Evolutionary conservation across 2,888 invertebrate species (phyloP).

Genomic region (Neoscelio sp.): DNA sequence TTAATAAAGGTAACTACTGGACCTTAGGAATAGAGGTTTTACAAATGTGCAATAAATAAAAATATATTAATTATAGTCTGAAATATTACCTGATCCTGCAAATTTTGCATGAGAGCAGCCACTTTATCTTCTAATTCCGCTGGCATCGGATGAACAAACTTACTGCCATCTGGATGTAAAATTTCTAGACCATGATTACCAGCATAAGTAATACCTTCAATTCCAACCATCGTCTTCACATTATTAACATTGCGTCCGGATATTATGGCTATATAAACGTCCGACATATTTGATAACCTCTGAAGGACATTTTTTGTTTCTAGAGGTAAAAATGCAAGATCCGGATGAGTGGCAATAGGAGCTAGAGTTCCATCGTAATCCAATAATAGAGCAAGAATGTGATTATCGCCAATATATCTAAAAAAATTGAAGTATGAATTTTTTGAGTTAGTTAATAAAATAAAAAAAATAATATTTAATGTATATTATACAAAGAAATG

Average conservation of each 20-base stretch:
- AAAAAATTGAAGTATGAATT: too few species aligned
- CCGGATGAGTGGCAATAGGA: slow-evolving; percentile 95
- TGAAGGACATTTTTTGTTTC: slow-evolving; percentile 94
- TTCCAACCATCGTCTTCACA: slow-evolving; percentile 95
- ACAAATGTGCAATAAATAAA: neutral
- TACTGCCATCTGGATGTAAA: slow-evolving; percentile 94
- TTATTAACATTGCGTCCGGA: slow-evolving; percentile 95
- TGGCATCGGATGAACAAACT: slow-evolving; percentile 96
- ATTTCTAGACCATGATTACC: slow-evolving; percentile 96
- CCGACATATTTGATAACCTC: slow-evolving; percentile 92
- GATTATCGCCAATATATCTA: slow-evolving; percentile 93
- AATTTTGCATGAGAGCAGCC: slow-evolving; percentile 89
- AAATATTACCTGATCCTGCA: slow-evolving; percentile 92
- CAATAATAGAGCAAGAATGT: slow-evolving; percentile 92
- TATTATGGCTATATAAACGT: slow-evolving; percentile 94
- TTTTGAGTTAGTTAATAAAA: too few species aligned
- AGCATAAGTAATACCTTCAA: slow-evolving; percentile 95
- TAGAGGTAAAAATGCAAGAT: slow-evolving; percentile 92
- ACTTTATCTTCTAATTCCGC: slow-evolving; percentile 92
- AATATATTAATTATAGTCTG: slow-evolving; percentile 23
- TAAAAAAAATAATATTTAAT: too few species aligned
- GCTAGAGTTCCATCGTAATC: slow-evolving; percentile 96
- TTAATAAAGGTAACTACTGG: too few species aligned
- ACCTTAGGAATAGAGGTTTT: neutral
- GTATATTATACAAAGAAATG: neutral